Percentiles rank a stretch among this genome's conserved stretches.
phyloP scores from a whole-genome alignment of 2,888 invertebrate genomes.

The Melinaea menophilus region DNA sequence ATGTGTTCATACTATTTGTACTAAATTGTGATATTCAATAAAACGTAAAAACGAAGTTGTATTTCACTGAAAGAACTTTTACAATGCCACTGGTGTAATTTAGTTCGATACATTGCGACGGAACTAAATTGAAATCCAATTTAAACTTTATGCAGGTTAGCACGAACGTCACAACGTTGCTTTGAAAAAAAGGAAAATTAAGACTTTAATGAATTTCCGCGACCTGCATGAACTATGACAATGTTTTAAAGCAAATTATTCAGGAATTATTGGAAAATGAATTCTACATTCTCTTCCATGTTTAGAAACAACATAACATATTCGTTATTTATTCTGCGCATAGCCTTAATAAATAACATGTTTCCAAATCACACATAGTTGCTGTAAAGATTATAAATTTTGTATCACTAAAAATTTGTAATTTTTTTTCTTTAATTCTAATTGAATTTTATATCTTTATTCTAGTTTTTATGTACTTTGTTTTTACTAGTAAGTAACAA shows the following conservation, averaged over 20 bases:
- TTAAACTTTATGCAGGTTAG: constrained; percentile 25
- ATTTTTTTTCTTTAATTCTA: no score
- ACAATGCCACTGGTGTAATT: constrained; percentile 14
- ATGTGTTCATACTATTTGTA: no score
- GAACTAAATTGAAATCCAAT: constrained; percentile 24
- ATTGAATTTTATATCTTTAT: no score
- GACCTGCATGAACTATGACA: background rate
- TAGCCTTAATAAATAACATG: no score
- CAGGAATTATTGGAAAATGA: background rate
- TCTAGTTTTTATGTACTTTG: no score
- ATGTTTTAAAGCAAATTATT: background rate
- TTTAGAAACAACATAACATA: no score
- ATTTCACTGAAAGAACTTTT: background rate
- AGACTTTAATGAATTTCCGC: background rate
- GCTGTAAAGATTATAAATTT: no score
- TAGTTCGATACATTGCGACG: constrained; percentile 15
- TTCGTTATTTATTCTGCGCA: no score
- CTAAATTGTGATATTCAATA: background rate
- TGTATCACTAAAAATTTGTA: no score
- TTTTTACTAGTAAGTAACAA: no score
- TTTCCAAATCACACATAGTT: no score
- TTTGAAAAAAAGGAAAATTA: constrained; percentile 8
- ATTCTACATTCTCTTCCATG: no score
- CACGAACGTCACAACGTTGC: constrained; percentile 18
- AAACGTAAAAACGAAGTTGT: background rate